A percentile compares a stretch with the other conserved stretches of the same genome.
Conservation (phyloP, 1,140 invertebrate species). For the Pantala flavescens region DNA sequence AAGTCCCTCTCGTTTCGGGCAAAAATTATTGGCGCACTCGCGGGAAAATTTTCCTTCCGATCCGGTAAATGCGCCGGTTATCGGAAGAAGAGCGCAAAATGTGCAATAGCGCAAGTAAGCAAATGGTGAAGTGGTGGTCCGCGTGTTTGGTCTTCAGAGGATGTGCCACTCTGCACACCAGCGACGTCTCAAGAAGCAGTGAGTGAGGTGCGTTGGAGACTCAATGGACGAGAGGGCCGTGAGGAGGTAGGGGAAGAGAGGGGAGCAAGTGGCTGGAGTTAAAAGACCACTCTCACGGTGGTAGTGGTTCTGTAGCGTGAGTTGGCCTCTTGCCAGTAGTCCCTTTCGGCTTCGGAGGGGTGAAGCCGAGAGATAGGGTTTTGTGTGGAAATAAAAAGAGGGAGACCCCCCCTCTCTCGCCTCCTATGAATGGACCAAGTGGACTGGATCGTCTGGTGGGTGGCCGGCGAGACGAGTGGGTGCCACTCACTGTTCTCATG, state of each 20-base stretch:
- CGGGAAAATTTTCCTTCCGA: no score
- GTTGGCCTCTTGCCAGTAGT: not conserved
- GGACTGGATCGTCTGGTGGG: not conserved
- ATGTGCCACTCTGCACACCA: not conserved
- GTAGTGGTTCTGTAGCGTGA: not conserved
- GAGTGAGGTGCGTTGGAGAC: not conserved
- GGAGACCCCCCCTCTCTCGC: not conserved
- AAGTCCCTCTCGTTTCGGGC: no score
- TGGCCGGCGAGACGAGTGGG: not conserved
- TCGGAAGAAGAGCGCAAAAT: no score
- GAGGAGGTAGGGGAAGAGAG: not conserved
- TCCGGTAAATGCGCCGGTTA: no score
- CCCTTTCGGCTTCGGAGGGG: conserved; percentile 1
- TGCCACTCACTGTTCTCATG: not conserved
- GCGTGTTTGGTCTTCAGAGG: not conserved
- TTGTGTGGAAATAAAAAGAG: not conserved
- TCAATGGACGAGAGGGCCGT: conserved; percentile 6
- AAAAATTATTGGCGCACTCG: no score
- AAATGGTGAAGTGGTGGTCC: no score
- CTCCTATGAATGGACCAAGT: conserved; percentile 1
- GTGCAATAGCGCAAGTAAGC: no score
- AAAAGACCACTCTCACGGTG: not conserved
- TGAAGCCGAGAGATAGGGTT: not conserved
- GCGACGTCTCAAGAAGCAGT: not conserved
- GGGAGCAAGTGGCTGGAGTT: not conserved